phyloP scores from a whole-genome alignment of 2,797 vertebrate genomes.

The Anableps anableps region DNA sequence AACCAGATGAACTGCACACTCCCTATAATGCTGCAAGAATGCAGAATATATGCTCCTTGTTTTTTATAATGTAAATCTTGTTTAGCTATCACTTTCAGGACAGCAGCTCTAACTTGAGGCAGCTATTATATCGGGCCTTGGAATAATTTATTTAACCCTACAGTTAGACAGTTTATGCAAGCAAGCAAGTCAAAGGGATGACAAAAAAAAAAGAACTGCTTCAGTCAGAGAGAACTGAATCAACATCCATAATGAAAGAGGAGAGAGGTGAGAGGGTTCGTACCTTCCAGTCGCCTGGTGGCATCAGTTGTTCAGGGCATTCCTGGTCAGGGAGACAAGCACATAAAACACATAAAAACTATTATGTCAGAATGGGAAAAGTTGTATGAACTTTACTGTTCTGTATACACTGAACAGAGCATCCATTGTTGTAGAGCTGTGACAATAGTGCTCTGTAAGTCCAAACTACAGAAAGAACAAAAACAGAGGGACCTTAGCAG shows the following conservation, averaged over 20 bases:
- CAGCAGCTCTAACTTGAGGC: neutral
- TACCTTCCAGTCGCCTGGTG: slow-evolving; percentile 77
- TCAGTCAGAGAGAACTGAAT: slow-evolving; percentile 1
- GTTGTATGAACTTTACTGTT: neutral
- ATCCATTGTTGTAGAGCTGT: slow-evolving; percentile 36
- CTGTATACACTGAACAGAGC: neutral
- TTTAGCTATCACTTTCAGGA: neutral
- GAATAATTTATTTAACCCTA: slow-evolving; percentile 4
- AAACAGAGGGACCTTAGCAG: slow-evolving; percentile 24
- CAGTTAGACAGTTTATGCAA: slow-evolving; percentile 1
- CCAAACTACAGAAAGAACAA: slow-evolving; percentile 38
- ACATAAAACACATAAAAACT: slow-evolving; percentile 23
- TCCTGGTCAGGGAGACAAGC: slow-evolving; percentile 63
- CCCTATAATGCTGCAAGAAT: neutral
- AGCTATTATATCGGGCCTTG: slow-evolving; percentile 2
- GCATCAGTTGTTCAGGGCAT: slow-evolving; percentile 77
- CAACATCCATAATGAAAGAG: neutral
- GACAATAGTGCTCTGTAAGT: slow-evolving; percentile 31
- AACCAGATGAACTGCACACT: neutral
- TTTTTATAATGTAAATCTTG: neutral
- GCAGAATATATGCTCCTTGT: neutral
- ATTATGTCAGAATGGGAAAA: slow-evolving; percentile 16
- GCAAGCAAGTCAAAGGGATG: neutral
- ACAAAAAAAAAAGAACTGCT: neutral
- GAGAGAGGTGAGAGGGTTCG: neutral